Evolutionary conservation across 2,113 vertebrate genomes (phyloP).

Genomic region (Petrocephalus zakoni): DNA sequence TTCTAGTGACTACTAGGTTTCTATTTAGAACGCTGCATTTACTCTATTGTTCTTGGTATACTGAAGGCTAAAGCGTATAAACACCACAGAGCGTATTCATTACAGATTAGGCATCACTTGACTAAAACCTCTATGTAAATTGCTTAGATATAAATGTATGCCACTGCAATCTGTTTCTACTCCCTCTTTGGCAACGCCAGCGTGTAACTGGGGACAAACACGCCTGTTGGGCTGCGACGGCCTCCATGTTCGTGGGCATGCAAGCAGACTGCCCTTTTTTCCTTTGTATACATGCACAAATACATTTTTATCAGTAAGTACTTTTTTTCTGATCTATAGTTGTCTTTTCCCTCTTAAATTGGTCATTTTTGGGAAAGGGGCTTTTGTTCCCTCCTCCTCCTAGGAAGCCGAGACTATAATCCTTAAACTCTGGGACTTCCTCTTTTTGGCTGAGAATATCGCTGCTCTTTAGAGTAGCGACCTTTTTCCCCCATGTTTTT

Average conservation of each 20-base stretch:
- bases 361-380: constrained; percentile 53
- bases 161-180: constrained; percentile 66
- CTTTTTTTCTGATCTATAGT: constrained; percentile 59
- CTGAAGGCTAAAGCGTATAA: constrained; percentile 57
- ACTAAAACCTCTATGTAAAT: constrained; percentile 84
- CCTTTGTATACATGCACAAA: constrained; percentile 53
- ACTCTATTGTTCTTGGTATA: constrained; percentile 88
- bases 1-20: constrained; percentile 83
- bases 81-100: constrained; percentile 69
- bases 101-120: constrained; percentile 78
- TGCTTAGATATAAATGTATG: constrained; percentile 88
- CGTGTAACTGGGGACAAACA: constrained; percentile 75
- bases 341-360: constrained; percentile 38
- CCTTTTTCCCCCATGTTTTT: constrained; percentile 34
- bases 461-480: constrained; percentile 42
- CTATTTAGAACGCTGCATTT: constrained; percentile 83
- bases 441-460: constrained; percentile 38
- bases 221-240: constrained; percentile 46
- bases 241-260: constrained; percentile 34
- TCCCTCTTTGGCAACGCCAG: constrained; percentile 72
- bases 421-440: constrained; percentile 48
- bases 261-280: constrained; percentile 24
- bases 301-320: constrained; percentile 40
- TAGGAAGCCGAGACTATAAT: constrained; percentile 54
- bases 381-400: constrained; percentile 57